Percentiles rank a stretch among this genome's conserved stretches.
Conservation (phyloP, 2,888 invertebrate species). For the Sabatieria punctata region DNA sequence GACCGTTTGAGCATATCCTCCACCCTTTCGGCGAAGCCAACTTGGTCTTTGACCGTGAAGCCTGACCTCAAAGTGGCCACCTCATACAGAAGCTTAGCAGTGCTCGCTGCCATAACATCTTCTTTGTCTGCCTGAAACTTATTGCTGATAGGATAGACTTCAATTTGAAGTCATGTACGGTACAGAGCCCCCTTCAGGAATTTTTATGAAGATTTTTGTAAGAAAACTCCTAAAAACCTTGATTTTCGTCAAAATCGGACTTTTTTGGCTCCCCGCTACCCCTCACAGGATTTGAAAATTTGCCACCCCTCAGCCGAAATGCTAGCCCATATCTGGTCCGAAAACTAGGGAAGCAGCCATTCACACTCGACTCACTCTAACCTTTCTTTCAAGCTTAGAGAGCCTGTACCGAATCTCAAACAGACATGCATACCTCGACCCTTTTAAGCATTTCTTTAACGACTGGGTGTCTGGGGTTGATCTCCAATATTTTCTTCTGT, state of each 20-base stretch:
- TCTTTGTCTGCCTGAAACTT: slow-evolving; percentile 45
- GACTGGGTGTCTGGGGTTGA: slow-evolving; percentile 91
- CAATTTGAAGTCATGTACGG: neutral
- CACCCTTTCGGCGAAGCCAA: slow-evolving; percentile 71
- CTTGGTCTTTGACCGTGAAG: slow-evolving; percentile 68
- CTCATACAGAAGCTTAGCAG: slow-evolving; percentile 72
- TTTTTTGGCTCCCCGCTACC: neutral
- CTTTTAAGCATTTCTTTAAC: slow-evolving; percentile 71
- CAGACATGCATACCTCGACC: slow-evolving; percentile 41
- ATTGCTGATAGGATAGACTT: neutral
- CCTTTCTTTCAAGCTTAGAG: neutral
- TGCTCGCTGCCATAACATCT: slow-evolving; percentile 59
- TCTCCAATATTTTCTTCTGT: slow-evolving; percentile 89
- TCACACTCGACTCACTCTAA: no score
- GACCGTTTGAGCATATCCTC: slow-evolving; percentile 59
- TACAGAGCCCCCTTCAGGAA: neutral
- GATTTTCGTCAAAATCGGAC: neutral
- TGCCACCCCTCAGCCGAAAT: no score
- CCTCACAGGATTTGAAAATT: no score
- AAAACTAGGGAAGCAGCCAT: no score
- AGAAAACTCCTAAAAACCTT: neutral
- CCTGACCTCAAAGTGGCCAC: slow-evolving; percentile 84
- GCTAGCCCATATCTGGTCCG: no score
- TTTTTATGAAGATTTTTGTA: neutral
- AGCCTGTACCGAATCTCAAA: neutral